These are phyloP conservation scores for Dioctria linearis DNA, from an alignment of 2,888 invertebrate genomes.

Conservation along the genomic window DNA sequence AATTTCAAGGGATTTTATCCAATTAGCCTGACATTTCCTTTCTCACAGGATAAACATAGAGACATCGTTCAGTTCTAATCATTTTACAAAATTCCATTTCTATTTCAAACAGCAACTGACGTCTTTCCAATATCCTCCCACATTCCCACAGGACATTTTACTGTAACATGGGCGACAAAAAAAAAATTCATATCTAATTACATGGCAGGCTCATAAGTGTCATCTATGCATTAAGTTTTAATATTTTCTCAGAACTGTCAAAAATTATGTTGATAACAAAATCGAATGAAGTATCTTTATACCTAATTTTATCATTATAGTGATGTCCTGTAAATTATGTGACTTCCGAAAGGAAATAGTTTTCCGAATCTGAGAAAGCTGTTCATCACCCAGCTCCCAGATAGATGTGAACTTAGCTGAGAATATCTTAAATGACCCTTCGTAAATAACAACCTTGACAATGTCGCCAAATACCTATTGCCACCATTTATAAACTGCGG, in stretches of 20 bases:
- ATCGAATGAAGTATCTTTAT: neutral
- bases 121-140: neutral
- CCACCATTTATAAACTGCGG: too few species aligned
- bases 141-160: slow-evolving; percentile 1
- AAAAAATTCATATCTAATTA: neutral
- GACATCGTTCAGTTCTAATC: too few species aligned
- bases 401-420: slow-evolving; percentile 3
- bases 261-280: neutral
- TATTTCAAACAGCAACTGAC: too few species aligned
- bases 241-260: neutral
- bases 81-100: too few species aligned
- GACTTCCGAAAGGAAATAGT: neutral
- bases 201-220: neutral
- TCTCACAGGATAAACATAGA: neutral
- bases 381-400: neutral
- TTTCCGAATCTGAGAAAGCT: neutral
- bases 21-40: neutral
- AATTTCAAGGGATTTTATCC: neutral
- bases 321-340: neutral
- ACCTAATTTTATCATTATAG: neutral
- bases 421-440: slow-evolving; percentile 1
- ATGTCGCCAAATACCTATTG: slow-evolving; percentile 33
- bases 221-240: neutral
- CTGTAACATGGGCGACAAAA: neutral
- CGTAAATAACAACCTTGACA: slow-evolving; percentile 25